Percentiles rank a stretch among this genome's conserved stretches.
phyloP scores from a whole-genome alignment of 1,140 invertebrate genomes.

The Metaphire vulgaris region DNA sequence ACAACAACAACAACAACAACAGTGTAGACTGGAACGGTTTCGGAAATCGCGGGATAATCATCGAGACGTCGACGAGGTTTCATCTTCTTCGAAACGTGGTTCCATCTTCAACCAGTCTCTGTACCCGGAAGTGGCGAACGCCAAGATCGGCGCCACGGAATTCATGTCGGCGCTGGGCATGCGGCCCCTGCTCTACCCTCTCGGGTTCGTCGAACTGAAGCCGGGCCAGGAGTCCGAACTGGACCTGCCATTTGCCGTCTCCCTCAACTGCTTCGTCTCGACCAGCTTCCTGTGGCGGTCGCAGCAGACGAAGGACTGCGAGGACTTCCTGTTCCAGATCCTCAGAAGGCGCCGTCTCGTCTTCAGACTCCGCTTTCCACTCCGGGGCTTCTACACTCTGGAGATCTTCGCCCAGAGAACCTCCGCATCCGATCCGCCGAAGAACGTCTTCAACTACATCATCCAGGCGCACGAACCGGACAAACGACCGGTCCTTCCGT shows the following conservation, averaged over 20 bases:
- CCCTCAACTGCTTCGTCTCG: neutral
- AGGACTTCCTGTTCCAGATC: neutral
- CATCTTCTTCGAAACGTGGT: neutral
- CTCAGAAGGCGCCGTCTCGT: neutral
- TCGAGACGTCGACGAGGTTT: neutral
- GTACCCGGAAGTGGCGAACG: neutral
- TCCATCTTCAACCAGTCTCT: neutral
- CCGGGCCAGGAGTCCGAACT: neutral
- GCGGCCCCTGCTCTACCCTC: neutral
- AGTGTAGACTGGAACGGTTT: neutral
- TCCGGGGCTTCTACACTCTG: neutral
- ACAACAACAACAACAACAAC: neutral
- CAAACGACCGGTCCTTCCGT: neutral
- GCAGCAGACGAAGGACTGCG: neutral
- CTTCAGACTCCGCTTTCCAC: neutral
- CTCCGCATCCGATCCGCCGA: neutral
- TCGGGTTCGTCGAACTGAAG: neutral
- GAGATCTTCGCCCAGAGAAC: neutral
- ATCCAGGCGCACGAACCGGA: neutral
- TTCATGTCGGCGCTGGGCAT: neutral
- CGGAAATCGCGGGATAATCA: neutral
- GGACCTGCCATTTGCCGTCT: neutral
- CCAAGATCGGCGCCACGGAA: neutral
- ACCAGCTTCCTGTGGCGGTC: neutral
- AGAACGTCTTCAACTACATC: neutral